Base-by-base conservation (phyloP, 2,113 vertebrate genomes). In the Mus pahari region DNA sequence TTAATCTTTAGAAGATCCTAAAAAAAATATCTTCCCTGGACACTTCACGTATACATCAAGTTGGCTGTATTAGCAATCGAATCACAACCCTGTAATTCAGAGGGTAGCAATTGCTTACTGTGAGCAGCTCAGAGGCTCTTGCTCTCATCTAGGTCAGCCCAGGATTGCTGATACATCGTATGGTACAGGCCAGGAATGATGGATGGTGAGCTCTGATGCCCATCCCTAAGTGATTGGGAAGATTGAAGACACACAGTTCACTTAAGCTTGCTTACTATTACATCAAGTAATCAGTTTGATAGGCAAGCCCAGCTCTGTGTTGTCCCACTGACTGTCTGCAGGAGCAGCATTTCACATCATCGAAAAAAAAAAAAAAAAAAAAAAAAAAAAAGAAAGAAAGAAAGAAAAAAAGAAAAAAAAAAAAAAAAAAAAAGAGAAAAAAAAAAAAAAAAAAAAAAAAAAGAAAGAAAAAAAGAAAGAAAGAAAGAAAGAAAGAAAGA, bases 181-280 rank as follows among this genome's bases (percentile, higher is more conserved):
- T 99, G 99, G 99, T 99, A 98, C 98, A 98, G 98, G 98, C 98
- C 98, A 98, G 97, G 98, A 98, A 99, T 99, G 99, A 99, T 99
- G 99, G 99, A 99, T 99, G 99, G 98, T 97, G 97, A 98, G 98
- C 98, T 98, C 99, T 98, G 99, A 98, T 99, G 98, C 99, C 98
- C 98, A 98, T 98, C 98, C 98, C 98, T 99, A 99, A 99, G 99
- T 99, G 99, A 99, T 99, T 99, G 99, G 98, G 98, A 99, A 99
- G 99, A 99, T 99, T 99, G 99, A 99, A 99, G 99, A 99, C 98
- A 98, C 98, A 98, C 99, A 99, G 99, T 99, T 99, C 99, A 99
- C 99, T 99, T 99, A 99, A 98, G 98, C 98, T 99, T 98, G 98
- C 98, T 99, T 98, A 98, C 98, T 98, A 98, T 99, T 98, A 98